phyloP scores from a whole-genome alignment of 2,888 invertebrate species.

The Tinea pellionella region DNA sequence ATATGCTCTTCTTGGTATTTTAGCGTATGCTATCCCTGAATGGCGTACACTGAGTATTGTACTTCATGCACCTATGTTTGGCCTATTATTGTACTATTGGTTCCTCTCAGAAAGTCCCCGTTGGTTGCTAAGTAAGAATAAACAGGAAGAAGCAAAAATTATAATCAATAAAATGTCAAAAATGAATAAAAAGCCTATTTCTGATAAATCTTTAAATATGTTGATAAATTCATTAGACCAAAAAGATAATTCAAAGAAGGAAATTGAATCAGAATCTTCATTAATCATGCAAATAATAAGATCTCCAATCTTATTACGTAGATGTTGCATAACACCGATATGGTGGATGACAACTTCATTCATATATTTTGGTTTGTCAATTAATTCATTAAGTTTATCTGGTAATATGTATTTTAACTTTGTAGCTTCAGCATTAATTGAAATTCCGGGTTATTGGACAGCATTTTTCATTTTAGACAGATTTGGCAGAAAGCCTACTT shows the following conservation, averaged over 20 bases:
- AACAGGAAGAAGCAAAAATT: conserved; percentile 69
- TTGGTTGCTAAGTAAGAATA: conserved; percentile 79
- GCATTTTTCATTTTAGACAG: conserved; percentile 73
- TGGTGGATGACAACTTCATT: conserved; percentile 84
- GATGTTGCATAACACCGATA: conserved; percentile 76
- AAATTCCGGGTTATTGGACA: conserved; percentile 78
- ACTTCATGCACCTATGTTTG: conserved; percentile 74
- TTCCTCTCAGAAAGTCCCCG: conserved; percentile 78
- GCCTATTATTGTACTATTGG: conserved; percentile 75
- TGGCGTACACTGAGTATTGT: conserved; percentile 77
- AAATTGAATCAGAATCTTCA: conserved; percentile 22
- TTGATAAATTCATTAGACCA: background rate
- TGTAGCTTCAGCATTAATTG: conserved; percentile 72
- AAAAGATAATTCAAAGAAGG: conserved; percentile 9
- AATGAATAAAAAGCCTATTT: conserved; percentile 68
- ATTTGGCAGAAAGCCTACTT: conserved; percentile 62
- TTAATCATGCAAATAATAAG: conserved; percentile 54
- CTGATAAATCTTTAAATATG: conserved; percentile 50
- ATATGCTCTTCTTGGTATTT: conserved; percentile 74
- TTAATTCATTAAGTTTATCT: conserved; percentile 79
- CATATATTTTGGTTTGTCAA: conserved; percentile 82
- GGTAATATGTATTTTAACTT: conserved; percentile 84
- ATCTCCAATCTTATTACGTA: conserved; percentile 65
- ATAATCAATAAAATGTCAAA: conserved; percentile 71
- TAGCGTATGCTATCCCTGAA: conserved; percentile 74